Conservation (phyloP, 2,888 invertebrate genomes). For the Lottia scabra region DNA sequence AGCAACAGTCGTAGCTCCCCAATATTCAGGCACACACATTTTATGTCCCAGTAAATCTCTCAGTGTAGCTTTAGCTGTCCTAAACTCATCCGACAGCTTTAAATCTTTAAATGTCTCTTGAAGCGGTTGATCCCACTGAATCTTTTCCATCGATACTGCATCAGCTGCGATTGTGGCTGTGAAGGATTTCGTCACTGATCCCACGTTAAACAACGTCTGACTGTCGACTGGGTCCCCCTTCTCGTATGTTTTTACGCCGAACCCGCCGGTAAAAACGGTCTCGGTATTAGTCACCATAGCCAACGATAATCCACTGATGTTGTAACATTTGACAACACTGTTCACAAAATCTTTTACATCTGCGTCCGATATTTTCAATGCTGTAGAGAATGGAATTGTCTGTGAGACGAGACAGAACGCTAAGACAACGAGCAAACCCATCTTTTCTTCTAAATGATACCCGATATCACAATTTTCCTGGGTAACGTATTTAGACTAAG, state of each 20-base stretch:
- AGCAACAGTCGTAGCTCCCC: constrained; percentile 9
- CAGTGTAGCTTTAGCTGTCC: constrained; percentile 10
- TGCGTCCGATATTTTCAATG: not conserved
- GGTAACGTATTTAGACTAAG: too few relatives aligned
- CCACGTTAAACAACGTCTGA: constrained; percentile 13
- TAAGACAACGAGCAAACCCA: too few relatives aligned
- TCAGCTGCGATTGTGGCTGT: constrained; percentile 16
- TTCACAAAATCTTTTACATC: not conserved
- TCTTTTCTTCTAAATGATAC: too few relatives aligned
- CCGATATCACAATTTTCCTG: too few relatives aligned
- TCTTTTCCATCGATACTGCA: constrained; percentile 15
- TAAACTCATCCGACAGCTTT: constrained; percentile 14
- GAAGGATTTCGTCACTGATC: constrained; percentile 15
- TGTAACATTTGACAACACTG: constrained; percentile 10
- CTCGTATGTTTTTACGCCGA: constrained; percentile 6
- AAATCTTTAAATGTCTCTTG: constrained; percentile 4
- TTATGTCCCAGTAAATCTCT: constrained; percentile 14
- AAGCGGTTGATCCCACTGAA: constrained; percentile 16
- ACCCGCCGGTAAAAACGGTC: constrained; percentile 14
- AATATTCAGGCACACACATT: constrained; percentile 9
- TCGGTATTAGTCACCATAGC: constrained; percentile 8
- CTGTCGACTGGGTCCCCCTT: constrained; percentile 3
- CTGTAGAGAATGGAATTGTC: not conserved
- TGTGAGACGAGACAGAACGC: not conserved
- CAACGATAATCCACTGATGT: constrained; percentile 11